These are phyloP conservation scores for Artemia sinica DNA, from an alignment of 2,888 invertebrate species.

Conservation along the genomic window DNA sequence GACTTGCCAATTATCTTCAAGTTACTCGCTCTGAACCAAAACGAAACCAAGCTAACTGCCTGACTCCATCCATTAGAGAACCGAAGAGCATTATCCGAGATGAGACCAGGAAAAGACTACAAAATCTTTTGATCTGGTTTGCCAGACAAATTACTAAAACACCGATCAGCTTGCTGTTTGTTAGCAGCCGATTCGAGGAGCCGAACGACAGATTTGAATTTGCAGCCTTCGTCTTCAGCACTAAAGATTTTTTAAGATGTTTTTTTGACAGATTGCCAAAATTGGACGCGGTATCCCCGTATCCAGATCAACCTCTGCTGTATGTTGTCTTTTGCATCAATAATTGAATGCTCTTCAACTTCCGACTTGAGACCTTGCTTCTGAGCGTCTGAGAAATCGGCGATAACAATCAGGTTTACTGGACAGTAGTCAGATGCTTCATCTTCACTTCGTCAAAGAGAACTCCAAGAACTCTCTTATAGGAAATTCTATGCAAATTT, in stretches of 20 bases:
- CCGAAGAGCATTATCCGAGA: not conserved
- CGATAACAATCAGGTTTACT: not conserved
- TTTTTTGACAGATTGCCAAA: not conserved
- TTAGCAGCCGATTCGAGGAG: not conserved
- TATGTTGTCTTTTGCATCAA: not conserved
- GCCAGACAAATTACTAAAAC: not conserved
- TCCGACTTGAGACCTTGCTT: not conserved
- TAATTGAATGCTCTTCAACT: not conserved
- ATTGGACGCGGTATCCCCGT: not conserved
- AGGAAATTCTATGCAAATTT: not conserved
- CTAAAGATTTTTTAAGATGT: not conserved
- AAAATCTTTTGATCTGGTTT: slow-evolving; percentile 1
- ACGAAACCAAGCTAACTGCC: not conserved
- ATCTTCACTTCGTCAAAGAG: not conserved
- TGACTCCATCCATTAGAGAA: not conserved
- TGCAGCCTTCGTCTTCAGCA: not conserved
- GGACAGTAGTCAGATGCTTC: not conserved
- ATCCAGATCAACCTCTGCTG: not conserved
- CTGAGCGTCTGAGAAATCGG: not conserved
- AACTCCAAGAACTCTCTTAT: not conserved
- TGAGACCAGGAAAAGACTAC: not conserved
- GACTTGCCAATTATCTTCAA: not conserved
- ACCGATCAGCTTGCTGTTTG: not conserved
- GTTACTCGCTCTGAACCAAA: not conserved
- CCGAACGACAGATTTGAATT: not conserved